These are phyloP conservation scores for Epizoanthus stellaris DNA, from an alignment of 92 coral and sea anemone species.

Conservation along the genomic window DNA sequence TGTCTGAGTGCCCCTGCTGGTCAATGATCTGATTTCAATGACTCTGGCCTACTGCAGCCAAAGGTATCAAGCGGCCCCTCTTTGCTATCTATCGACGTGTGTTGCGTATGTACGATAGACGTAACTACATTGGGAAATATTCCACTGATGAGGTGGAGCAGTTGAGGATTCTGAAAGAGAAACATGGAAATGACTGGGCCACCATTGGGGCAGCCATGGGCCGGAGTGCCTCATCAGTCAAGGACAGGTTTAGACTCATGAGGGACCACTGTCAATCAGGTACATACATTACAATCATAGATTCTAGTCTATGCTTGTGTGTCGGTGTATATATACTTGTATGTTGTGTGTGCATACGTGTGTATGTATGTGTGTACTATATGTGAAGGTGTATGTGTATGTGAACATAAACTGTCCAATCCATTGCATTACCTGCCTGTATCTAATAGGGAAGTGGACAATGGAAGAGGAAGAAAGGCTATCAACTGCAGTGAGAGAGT, in stretches of 20 bases:
- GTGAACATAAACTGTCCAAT: neutral
- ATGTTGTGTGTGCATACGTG: no score
- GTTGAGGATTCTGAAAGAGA: conserved; percentile 83
- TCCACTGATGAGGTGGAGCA: conserved; percentile 88
- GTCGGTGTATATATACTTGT: neutral
- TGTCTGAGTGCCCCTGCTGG: neutral
- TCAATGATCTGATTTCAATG: neutral
- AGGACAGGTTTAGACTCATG: conserved; percentile 91
- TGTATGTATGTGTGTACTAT: no score
- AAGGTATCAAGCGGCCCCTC: conserved; percentile 94
- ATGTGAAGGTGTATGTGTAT: neutral
- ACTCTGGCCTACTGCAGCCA: conserved; percentile 7
- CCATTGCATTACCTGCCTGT: neutral
- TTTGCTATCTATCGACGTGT: conserved; percentile 99
- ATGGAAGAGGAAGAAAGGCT: conserved; percentile 88
- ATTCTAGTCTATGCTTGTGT: neutral
- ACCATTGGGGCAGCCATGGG: conserved; percentile 97
- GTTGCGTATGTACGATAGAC: conserved; percentile 92
- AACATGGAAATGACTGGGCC: conserved; percentile 99
- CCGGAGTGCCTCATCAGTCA: conserved; percentile 99
- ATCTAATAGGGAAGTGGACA: conserved; percentile 87
- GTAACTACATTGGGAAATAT: conserved; percentile 93
- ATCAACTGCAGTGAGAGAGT: conserved; percentile 90
- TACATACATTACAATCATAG: neutral
- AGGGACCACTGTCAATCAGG: conserved; percentile 97